Conservation (phyloP, 1,140 invertebrate genomes). For the Drosophila grimshawi region DNA sequence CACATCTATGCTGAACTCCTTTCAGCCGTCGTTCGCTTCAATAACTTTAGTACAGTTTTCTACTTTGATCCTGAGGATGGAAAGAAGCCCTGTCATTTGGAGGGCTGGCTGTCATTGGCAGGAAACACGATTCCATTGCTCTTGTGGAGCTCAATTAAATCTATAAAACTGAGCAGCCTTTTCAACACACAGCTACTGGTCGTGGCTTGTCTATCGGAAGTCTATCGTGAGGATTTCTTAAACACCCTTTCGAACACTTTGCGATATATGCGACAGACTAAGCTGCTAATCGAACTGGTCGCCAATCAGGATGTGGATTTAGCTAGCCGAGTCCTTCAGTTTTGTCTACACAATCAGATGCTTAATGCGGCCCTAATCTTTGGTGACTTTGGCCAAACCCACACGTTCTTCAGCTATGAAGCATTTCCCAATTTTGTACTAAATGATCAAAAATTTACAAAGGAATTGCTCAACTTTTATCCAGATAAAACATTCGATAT, state of each 20-base stretch:
- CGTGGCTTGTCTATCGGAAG: conserved; percentile 46
- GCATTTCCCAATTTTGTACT: conserved; percentile 42
- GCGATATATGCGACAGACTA: conserved; percentile 43
- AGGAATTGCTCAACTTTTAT: conserved; percentile 8
- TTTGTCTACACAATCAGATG: conserved; percentile 43
- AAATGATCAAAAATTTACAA: conserved; percentile 1
- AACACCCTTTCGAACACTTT: conserved; percentile 16
- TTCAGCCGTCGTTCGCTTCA: conserved; percentile 5
- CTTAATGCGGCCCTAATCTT: conserved; percentile 43
- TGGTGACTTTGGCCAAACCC: conserved; percentile 17
- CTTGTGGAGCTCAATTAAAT: conserved; percentile 31
- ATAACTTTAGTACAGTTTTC: conserved; percentile 30
- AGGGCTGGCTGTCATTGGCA: not conserved
- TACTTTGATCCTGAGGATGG: conserved; percentile 29
- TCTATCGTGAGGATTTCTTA: conserved; percentile 35
- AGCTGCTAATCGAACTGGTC: conserved; percentile 48
- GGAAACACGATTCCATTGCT: conserved; percentile 18
- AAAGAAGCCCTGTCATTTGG: conserved; percentile 15
- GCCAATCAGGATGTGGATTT: conserved; percentile 13
- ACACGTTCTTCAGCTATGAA: conserved; percentile 31
- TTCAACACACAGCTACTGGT: conserved; percentile 36
- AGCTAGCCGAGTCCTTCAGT: conserved; percentile 23
- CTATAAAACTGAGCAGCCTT: conserved; percentile 5
- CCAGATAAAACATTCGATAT: conserved; percentile 54
- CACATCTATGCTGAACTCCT: conserved; percentile 19